Base-by-base conservation (phyloP, 2,113 vertebrate species). In the Noctilio leporinus region DNA sequence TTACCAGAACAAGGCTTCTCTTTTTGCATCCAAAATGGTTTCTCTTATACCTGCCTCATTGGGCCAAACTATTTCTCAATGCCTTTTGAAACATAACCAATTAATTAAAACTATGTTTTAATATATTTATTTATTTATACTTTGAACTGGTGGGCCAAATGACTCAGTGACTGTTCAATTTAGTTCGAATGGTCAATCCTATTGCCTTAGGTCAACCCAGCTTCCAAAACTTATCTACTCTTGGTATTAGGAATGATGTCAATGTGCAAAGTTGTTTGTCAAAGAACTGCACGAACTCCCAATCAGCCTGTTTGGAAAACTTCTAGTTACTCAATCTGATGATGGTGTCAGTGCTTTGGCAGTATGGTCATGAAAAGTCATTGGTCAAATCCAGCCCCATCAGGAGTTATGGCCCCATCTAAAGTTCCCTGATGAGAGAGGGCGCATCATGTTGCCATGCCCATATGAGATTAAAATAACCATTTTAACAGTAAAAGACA, bases 401-500 rank as follows among this genome's bases (percentile, higher is more conserved):
- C 17, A 33, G 38, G 12, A 82, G 55, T 84, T 85, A 69, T 88
- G 65, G 82, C 49, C 6, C 16, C 24, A 96, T 73, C 38, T 59
- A 62, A 49, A 89, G 69, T 72, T 89, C 45, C 33, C 64, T 72
- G 51, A 70, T 93, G 78, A 80, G 45, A 86, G 47, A 93, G 40
- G 43, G 12, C 33, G 92, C 30, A 33, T 59, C 80, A 51, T 77
- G 35, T 86, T 80, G 62, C 22, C 55, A 84, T 40, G 73, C 55
- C 69, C 90, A 40, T 70, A 22, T 93, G 70, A 93, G 88, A 96
- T 73, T 73, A 95, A 97, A 70, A 72, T 85, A 93, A 55, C 85
- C 28, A 73, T 97, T 96, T 94, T 93, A 93, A 93, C 57, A 90
- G 59, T 73, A 96, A 88, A n/a, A 86, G 40, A 92, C 47, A 28